Evolutionary conservation across 30 jellyfish, hydroid and myxozoan genomes (phyloP).

Genomic region (Aurelia aurita): DNA sequence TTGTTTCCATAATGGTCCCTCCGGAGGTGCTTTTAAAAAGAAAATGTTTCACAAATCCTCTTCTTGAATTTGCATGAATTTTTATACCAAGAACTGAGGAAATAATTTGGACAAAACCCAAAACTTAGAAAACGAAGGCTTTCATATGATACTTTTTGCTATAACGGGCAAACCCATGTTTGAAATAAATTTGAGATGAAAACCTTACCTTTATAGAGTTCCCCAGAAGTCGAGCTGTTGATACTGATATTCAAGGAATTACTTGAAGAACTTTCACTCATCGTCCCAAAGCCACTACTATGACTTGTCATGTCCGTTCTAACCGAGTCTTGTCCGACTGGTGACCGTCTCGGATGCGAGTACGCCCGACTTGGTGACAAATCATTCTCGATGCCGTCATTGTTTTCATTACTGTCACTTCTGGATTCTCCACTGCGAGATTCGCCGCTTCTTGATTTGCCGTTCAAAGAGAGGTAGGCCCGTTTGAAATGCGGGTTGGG

Average conservation of each 20-base stretch:
- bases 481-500: slow-evolving; percentile 49
- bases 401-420: slow-evolving; percentile 57
- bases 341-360: slow-evolving; percentile 41
- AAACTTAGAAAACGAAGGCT: too few relatives aligned
- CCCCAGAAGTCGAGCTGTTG: slow-evolving; percentile 63
- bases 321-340: slow-evolving; percentile 70
- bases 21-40: too few relatives aligned
- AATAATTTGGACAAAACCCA: too few relatives aligned
- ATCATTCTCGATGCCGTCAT: slow-evolving; percentile 42
- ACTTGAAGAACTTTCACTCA: slow-evolving; percentile 86
- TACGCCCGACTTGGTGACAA: slow-evolving; percentile 45
- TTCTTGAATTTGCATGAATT: too few relatives aligned
- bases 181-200: too few relatives aligned
- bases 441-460: slow-evolving; percentile 25
- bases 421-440: slow-evolving; percentile 60
- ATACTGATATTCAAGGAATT: slow-evolving; percentile 57
- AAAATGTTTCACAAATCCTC: too few relatives aligned
- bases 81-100: too few relatives aligned
- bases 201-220: slow-evolving; percentile 74
- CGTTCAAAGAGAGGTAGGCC: slow-evolving; percentile 26
- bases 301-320: slow-evolving; percentile 77
- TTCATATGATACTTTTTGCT: too few relatives aligned
- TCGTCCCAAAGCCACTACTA: slow-evolving; percentile 89
- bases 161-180: too few relatives aligned
- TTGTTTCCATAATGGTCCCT: too few relatives aligned